Conservation (phyloP, 2,888 invertebrate genomes). For the Cotesia congregata region DNA sequence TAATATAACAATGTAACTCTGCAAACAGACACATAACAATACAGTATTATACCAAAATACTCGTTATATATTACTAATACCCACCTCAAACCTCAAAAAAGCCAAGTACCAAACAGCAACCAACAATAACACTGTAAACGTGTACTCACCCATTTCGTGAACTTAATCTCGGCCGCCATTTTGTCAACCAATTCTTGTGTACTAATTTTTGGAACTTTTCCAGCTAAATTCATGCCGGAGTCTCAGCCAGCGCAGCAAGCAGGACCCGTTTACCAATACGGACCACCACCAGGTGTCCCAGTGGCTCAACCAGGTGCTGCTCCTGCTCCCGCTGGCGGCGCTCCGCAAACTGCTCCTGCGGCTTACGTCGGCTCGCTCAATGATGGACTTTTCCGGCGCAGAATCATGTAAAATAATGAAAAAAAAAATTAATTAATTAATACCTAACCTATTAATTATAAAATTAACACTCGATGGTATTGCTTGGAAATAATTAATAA, state of each 20-base stretch:
- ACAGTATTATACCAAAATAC: not conserved
- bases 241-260: slow-evolving; percentile 55
- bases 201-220: slow-evolving; percentile 37
- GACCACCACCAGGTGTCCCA: slow-evolving; percentile 47
- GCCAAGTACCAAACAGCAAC: too few relatives aligned
- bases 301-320: slow-evolving; percentile 47
- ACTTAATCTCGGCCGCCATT: slow-evolving; percentile 16
- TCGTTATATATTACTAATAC: not conserved
- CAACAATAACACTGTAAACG: too few relatives aligned
- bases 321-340: slow-evolving; percentile 48
- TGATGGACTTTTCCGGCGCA: slow-evolving; percentile 45
- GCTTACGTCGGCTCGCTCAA: slow-evolving; percentile 52
- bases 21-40: slow-evolving; percentile 43
- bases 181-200: not conserved
- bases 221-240: slow-evolving; percentile 69
- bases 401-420: slow-evolving; percentile 46
- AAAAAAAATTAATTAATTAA: slow-evolving; percentile 3
- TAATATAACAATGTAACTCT: not conserved
- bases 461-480: not conserved
- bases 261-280: slow-evolving; percentile 57
- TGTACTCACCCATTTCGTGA: not conserved
- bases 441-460: not conserved
- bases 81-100: too few relatives aligned
- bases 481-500: not conserved
- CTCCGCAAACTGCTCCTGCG: slow-evolving; percentile 51